These are phyloP conservation scores for Lanistes nyassanus DNA, from an alignment of 1,140 invertebrate genomes.

Conservation along the genomic window DNA sequence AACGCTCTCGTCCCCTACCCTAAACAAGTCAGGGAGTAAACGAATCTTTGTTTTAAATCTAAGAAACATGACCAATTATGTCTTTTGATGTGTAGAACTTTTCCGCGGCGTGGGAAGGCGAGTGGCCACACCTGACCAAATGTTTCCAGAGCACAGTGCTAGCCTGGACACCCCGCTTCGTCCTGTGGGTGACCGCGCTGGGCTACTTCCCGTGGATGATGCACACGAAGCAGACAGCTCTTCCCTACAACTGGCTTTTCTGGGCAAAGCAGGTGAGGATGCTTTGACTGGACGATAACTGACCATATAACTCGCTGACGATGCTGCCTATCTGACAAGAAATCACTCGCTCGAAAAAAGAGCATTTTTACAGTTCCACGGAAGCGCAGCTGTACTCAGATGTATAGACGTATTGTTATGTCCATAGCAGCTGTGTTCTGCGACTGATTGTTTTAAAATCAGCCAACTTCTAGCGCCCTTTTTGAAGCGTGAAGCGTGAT, in stretches of 20 bases:
- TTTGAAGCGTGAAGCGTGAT: no score
- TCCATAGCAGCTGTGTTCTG: no score
- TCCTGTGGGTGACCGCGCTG: not conserved
- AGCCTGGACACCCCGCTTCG: not conserved
- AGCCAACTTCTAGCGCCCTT: no score
- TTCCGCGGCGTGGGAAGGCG: not conserved
- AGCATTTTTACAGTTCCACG: no score
- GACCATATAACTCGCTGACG: no score
- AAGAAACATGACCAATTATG: no score
- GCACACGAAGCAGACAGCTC: not conserved
- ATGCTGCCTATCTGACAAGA: no score
- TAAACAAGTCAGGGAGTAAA: not conserved
- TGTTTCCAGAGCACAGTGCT: slow-evolving; percentile 7
- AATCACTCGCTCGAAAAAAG: no score
- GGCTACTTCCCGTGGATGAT: slow-evolving; percentile 11
- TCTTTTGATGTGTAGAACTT: not conserved
- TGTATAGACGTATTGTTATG: no score
- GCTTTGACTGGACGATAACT: no score
- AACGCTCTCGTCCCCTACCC: not conserved
- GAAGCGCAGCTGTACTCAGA: no score
- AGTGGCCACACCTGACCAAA: not conserved
- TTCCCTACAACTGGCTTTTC: not conserved
- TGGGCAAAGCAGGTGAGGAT: slow-evolving; percentile 18
- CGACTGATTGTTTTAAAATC: no score
- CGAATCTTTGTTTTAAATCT: not conserved